A percentile compares a stretch with the other conserved stretches of the same genome.
These are phyloP conservation scores for Centropristis striata DNA, from an alignment of 2,113 vertebrate genomes.

Conservation along the genomic window DNA sequence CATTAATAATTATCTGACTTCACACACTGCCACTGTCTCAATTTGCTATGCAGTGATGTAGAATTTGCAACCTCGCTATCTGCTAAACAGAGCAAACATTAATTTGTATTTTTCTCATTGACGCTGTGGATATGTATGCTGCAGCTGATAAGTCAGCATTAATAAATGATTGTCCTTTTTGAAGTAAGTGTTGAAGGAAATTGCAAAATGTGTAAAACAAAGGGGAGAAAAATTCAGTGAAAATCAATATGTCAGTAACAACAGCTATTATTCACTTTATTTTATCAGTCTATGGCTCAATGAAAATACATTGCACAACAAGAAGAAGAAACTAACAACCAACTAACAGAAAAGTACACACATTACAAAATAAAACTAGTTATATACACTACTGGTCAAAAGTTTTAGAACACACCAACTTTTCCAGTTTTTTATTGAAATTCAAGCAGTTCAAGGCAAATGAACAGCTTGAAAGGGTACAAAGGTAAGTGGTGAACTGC, in stretches of 20 bases:
- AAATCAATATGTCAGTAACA: conserved; percentile 1
- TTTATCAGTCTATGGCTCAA: neutral
- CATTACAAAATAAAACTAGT: neutral
- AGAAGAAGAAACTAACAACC: neutral
- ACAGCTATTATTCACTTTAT: neutral
- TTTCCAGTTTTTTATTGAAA: too few relatives aligned
- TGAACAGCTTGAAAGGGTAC: too few relatives aligned
- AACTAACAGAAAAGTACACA: neutral
- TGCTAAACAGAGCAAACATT: conserved; percentile 36
- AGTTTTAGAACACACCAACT: too few relatives aligned
- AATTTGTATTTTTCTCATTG: conserved; percentile 38
- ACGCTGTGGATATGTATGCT: conserved; percentile 8
- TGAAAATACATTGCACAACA: neutral
- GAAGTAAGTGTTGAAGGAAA: conserved; percentile 7
- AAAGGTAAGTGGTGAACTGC: too few relatives aligned
- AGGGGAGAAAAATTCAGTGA: neutral
- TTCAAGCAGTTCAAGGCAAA: too few relatives aligned
- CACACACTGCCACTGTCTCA: conserved; percentile 29
- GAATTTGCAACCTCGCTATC: conserved; percentile 10
- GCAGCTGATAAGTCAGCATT: conserved; percentile 17
- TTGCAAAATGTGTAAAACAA: neutral
- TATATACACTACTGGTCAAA: too few relatives aligned
- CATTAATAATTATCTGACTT: conserved; percentile 57
- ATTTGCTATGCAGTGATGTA: conserved; percentile 26
- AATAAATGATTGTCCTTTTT: conserved; percentile 16